Percentiles rank a stretch among this genome's conserved stretches.
Evolutionary conservation across 2,113 vertebrate genomes (phyloP).

Genomic region (Naja naja): DNA sequence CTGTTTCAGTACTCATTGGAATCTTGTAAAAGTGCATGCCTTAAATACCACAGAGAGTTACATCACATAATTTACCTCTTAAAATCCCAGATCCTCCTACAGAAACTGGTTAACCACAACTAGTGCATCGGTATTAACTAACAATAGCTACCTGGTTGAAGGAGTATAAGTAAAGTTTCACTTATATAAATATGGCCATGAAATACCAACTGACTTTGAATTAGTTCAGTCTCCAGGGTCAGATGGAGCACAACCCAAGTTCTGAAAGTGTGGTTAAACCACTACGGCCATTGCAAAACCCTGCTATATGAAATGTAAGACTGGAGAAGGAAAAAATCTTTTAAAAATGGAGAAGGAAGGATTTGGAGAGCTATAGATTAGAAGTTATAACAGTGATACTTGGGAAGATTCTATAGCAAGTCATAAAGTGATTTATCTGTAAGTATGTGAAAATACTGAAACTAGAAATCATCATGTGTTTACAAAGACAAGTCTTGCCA

Average conservation of each 20-base stretch:
- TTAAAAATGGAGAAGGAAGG: background rate
- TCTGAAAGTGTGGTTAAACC: background rate
- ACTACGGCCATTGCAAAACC: background rate
- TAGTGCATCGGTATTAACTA: background rate
- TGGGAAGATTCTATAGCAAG: background rate
- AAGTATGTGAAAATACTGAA: too few relatives aligned
- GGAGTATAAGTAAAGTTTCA: background rate
- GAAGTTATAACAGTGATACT: background rate
- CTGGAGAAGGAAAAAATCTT: background rate
- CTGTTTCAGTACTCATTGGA: background rate
- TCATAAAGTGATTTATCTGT: too few relatives aligned
- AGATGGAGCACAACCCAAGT: background rate
- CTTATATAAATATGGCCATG: background rate
- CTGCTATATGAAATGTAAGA: background rate
- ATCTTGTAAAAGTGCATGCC: background rate
- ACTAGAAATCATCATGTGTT: too few relatives aligned
- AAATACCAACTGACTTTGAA: background rate
- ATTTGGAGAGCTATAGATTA: background rate
- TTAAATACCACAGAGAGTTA: background rate
- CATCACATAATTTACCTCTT: background rate
- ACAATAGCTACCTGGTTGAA: background rate
- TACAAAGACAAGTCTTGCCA: too few relatives aligned
- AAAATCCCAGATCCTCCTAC: background rate
- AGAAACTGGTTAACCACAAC: background rate
- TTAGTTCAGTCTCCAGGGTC: background rate